Evolutionary conservation across 2,113 vertebrate genomes (phyloP), one percentile per base, ranked within the genome.

Genomic region (Bos javanicus): DNA sequence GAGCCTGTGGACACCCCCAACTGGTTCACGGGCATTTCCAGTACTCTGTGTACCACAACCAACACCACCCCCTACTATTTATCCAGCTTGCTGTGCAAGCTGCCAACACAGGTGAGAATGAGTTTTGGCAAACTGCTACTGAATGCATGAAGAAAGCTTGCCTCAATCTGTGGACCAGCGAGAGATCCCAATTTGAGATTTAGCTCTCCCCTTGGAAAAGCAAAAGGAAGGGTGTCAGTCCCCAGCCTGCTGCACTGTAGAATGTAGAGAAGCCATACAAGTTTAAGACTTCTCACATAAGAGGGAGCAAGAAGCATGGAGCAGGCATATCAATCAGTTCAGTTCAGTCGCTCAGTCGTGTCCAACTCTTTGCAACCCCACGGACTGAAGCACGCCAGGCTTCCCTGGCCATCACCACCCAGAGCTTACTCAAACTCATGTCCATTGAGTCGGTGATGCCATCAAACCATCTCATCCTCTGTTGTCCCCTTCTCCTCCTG

Each of bases 281-380:
- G 36, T 80, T 87, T 87, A 30, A 92, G 57, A 67, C 91, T 67
- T 95, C 82, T 86, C 19, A 59, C 59, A 81, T 13, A 67, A 92
- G 83, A 50, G 30, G 71, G 48, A 87, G 74, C 57, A 87, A 36
- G 60, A 91, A 39, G 8, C 2, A 5, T 12, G 28, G 57, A 48
- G 48, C 57, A 80, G 52, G 28, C 12, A 39, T 4, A 92, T 67
- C 30, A 2, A 39, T 19, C 62, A 67, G 62, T 10, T 64, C 62
- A 64, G 62, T 64, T 67, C 16, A 67, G 62, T 33, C 2, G 1
- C 33, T 67, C 62, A 67, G 16, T 19, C 0, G 0, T 67, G 16
- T n/a, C 16, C 0, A 4, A 67, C 62, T 67, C 16, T 17, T 17
- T n/a, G 33, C 62, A 0, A 67, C 33, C 33, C 7, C 62, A n/a